Percentiles rank a stretch among this genome's conserved stretches.
Conservation (phyloP, 2,797 vertebrate species). For the Clarias laeviceps region DNA sequence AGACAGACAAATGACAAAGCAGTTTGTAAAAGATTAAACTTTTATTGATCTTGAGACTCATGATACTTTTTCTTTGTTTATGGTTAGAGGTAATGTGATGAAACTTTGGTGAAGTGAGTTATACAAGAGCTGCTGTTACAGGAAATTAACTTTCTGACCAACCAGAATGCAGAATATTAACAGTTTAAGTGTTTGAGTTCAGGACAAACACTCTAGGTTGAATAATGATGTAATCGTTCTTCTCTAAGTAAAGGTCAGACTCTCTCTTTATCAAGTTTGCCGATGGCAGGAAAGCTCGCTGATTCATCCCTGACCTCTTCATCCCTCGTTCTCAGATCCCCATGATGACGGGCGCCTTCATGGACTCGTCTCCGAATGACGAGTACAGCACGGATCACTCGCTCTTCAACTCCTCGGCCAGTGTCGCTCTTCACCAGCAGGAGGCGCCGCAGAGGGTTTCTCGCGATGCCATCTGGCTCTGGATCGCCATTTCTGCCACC, state of each 20-base stretch:
- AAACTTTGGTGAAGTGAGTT: background rate
- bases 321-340: slow-evolving; percentile 74
- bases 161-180: background rate
- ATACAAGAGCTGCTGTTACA: background rate
- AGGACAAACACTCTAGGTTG: background rate
- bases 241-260: background rate
- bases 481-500: slow-evolving; percentile 90
- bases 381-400: slow-evolving; percentile 89
- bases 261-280: background rate
- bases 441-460: slow-evolving; percentile 82
- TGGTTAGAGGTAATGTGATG: background rate
- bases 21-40: background rate
- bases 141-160: background rate
- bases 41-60: background rate
- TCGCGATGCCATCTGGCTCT: slow-evolving; percentile 85
- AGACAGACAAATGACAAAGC: background rate
- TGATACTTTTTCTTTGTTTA: background rate
- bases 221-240: background rate
- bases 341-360: slow-evolving; percentile 88
- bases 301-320: background rate
- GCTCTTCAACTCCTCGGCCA: slow-evolving; percentile 86
- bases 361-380: slow-evolving; percentile 84
- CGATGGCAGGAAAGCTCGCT: too few species aligned
- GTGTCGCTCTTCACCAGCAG: slow-evolving; percentile 76
- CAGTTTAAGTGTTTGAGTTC: background rate